phyloP scores from a whole-genome alignment of 2,888 invertebrate species.

The Lasioglossum leucozonium region DNA sequence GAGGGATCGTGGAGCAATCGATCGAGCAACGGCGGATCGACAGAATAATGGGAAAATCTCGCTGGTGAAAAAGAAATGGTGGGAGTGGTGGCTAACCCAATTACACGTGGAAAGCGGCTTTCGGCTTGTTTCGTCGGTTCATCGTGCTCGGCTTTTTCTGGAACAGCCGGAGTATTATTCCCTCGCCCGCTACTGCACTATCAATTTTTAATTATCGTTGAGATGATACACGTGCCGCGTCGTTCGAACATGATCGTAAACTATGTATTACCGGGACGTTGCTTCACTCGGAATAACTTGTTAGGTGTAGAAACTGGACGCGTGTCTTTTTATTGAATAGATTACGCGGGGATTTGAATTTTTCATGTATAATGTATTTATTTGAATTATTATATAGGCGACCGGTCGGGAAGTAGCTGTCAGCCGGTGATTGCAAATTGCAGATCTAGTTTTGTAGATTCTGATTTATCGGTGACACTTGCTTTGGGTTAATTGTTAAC shows the following conservation, averaged over 20 bases:
- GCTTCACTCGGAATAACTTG: background rate
- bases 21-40: conserved; percentile 45
- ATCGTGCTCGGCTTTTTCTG: background rate
- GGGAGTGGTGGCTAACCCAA: conserved; percentile 62
- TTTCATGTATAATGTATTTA: background rate
- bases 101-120: conserved; percentile 58
- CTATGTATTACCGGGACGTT: no score
- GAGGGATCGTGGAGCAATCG: conserved; percentile 57
- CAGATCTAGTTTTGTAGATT: background rate
- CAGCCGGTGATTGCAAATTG: background rate
- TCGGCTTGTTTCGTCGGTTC: conserved; percentile 39
- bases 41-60: conserved; percentile 60
- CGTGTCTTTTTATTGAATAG: background rate
- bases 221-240: no score
- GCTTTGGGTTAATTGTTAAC: no score
- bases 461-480: background rate
- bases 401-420: background rate
- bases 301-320: background rate
- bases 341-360: background rate
- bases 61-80: conserved; percentile 55
- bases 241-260: background rate
- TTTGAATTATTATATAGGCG: background rate
- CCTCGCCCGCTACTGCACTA: background rate
- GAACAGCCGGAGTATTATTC: background rate
- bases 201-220: background rate